Percentiles rank a stretch among this genome's conserved stretches.
Evolutionary conservation across 2,113 vertebrate species (phyloP).

Genomic region (Nannobrachium achirus): DNA sequence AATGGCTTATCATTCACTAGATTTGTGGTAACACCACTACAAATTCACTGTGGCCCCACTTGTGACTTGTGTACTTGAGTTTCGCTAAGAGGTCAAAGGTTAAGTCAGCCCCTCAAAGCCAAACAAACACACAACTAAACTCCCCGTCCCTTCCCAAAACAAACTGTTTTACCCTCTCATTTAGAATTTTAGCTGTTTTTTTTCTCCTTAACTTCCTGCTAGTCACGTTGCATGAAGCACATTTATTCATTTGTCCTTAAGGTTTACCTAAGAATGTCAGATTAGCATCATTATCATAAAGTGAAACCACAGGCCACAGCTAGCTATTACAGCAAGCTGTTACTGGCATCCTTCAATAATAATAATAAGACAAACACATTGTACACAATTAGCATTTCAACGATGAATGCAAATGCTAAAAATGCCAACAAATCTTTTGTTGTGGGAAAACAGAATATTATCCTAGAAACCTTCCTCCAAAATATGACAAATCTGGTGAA

Average conservation of each 20-base stretch:
- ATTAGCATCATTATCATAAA: too few relatives aligned
- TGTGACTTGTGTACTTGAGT: conserved; percentile 55
- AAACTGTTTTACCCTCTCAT: conserved; percentile 1
- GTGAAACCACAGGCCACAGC: not conserved
- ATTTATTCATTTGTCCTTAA: not conserved
- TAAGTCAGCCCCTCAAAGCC: conserved; percentile 12
- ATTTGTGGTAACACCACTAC: conserved; percentile 34
- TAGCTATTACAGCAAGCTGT: not conserved
- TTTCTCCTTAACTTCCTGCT: conserved; percentile 16
- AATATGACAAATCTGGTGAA: conserved; percentile 1
- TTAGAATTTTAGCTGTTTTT: conserved; percentile 1
- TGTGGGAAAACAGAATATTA: not conserved
- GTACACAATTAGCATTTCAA: not conserved
- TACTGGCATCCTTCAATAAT: not conserved
- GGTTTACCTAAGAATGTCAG: not conserved
- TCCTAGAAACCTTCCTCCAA: not conserved
- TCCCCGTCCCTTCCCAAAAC: not conserved
- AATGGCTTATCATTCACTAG: conserved; percentile 81
- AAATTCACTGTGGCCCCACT: conserved; percentile 41
- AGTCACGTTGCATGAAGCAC: not conserved
- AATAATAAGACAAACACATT: not conserved
- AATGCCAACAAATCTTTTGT: conserved; percentile 22
- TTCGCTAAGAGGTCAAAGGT: conserved; percentile 54
- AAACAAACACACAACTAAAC: conserved; percentile 34
- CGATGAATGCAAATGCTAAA: conserved; percentile 1